Evolutionary conservation across 2,113 vertebrate genomes (phyloP).

Genomic region (rat (Rattus norvegicus)): DNA sequence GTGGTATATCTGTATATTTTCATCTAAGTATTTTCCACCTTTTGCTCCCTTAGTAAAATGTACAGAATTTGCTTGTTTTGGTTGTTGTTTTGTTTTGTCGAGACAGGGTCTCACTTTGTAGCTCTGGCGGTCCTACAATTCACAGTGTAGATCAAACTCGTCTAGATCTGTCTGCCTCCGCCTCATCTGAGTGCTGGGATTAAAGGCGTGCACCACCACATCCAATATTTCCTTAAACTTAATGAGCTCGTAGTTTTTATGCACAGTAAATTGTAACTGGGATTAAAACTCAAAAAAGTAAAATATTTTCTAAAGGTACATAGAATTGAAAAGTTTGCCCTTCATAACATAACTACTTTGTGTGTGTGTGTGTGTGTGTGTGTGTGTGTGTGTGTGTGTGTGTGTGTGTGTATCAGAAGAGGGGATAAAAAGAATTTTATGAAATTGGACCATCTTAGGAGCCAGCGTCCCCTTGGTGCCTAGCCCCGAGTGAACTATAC

Average conservation of each 20-base stretch:
- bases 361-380: too few relatives aligned
- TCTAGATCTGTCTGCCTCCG: background rate
- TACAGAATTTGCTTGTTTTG: background rate
- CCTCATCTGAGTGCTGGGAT: background rate
- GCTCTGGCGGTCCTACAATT: background rate
- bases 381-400: too few relatives aligned
- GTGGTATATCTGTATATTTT: background rate
- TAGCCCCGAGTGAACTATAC: too few relatives aligned
- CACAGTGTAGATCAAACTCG: background rate
- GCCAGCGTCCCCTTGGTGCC: too few relatives aligned
- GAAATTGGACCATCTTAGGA: background rate
- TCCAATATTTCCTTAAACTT: background rate
- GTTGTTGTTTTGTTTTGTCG: background rate
- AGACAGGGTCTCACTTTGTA: background rate
- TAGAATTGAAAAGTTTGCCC: background rate
- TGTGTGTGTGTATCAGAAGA: too few relatives aligned
- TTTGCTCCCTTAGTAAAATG: background rate
- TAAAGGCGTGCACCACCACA: background rate
- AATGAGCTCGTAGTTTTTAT: conserved; percentile 15
- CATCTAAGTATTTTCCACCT: background rate
- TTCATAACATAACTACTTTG: background rate
- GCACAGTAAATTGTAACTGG: background rate
- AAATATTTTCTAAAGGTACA: background rate
- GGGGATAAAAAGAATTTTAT: background rate
- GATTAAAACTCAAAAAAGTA: conserved; percentile 3